Evolutionary conservation across 2,888 invertebrate species (phyloP), one percentile per base, ranked within the genome.

Genomic region (Euzophera pinguis): DNA sequence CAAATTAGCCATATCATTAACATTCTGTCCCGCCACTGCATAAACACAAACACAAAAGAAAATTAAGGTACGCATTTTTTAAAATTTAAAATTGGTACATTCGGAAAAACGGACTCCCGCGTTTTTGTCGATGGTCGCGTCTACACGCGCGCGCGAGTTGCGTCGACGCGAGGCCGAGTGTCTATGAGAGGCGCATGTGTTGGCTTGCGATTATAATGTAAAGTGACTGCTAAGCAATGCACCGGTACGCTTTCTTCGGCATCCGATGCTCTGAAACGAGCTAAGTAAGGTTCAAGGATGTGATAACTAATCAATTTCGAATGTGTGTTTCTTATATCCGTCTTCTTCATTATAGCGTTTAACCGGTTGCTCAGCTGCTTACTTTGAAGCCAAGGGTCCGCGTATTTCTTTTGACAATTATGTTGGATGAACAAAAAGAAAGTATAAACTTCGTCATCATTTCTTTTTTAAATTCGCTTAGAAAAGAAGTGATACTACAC

Each of bases 1-100:
- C 81, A 89, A 72, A 39, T 71, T 69, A 22, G 57, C 63, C 77
- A 85, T 81, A 8, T 76, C 67, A 37, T 76, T 81, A 2, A 74
- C 54, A 53, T 85, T 78, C 63, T 89, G 88, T 50, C 75, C 81
- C 37, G 70, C 65, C 57, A 76, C 84, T 16, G 55, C 63, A 53
- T 63, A 71, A 61, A 75, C 70, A 70, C 74, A 75, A 54, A 77
- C 75, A 77, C 75, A 78, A 0, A 84, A 53, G 29, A 78, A 65
- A 32, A 83, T 53, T 74, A 84, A 74, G 56, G 65, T 66, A 67
- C 73, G 76, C 84, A 85, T 85, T 51, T 51, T 50, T 9, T 8
- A 49, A 39, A 16, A 41, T 49, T 50, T 29, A 38, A 35, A 35
- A 7, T 17, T 45, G 7, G 22, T 43, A 35, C 42, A 35, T 43